These are phyloP conservation scores for Pachyrhynchus sulphureomaculatus DNA, from an alignment of 1,140 invertebrate genomes.

Conservation along the genomic window DNA sequence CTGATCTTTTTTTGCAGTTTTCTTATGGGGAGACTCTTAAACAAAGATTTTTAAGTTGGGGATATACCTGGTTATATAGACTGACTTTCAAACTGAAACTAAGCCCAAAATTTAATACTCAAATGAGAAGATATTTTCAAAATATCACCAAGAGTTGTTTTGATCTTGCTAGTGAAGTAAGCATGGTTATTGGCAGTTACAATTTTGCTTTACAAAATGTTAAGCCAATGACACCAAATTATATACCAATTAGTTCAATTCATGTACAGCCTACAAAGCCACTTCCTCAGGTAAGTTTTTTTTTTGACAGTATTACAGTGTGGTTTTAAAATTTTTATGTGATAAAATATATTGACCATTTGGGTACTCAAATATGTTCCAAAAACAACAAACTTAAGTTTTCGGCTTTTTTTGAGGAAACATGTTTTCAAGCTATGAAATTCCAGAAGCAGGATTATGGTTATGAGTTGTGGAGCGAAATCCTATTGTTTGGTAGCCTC, in stretches of 20 bases:
- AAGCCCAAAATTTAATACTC: background rate
- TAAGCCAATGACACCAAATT: constrained; percentile 51
- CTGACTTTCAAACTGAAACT: background rate
- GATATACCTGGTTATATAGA: background rate
- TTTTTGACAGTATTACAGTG: background rate
- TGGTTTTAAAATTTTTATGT: background rate
- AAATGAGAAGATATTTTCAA: constrained; percentile 25
- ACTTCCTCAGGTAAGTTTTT: constrained; percentile 48
- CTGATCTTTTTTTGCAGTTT: constrained; percentile 21
- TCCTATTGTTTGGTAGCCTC: too few species aligned
- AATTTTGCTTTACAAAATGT: constrained; percentile 52
- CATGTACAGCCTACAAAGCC: constrained; percentile 50
- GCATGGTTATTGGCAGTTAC: constrained; percentile 56
- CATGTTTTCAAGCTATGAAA: too few species aligned
- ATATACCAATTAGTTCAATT: constrained; percentile 55
- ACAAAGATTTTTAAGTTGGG: constrained; percentile 19
- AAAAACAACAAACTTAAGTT: too few species aligned
- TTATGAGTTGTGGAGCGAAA: too few species aligned
- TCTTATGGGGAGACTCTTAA: constrained; percentile 11
- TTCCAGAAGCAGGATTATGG: too few species aligned
- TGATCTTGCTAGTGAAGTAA: constrained; percentile 49
- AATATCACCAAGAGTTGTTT: background rate
- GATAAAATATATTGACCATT: background rate
- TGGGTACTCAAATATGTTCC: too few species aligned
- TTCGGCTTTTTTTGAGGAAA: too few species aligned